phyloP scores from a whole-genome alignment of 2,113 vertebrate genomes.

The Urocolius indicus region DNA sequence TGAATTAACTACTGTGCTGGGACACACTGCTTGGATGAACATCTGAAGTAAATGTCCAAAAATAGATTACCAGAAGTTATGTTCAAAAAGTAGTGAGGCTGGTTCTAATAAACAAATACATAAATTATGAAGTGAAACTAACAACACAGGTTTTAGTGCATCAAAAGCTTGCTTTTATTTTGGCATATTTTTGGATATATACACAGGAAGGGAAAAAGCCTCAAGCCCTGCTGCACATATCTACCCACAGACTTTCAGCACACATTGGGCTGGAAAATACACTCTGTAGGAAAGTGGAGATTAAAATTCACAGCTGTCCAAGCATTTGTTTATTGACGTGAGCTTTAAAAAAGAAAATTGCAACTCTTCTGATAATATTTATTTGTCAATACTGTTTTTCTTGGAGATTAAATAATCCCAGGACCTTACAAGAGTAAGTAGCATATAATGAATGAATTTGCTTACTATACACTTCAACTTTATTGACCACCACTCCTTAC shows the following conservation, averaged over 20 bases:
- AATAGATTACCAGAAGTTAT: not conserved
- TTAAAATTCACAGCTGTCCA: not conserved
- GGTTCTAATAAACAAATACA: not conserved
- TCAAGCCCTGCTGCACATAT: not conserved
- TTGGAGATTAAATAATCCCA: not conserved
- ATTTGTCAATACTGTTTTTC: not conserved
- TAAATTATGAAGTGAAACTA: not conserved
- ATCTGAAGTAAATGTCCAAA: not conserved
- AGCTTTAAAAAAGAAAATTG: not conserved
- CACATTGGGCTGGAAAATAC: not conserved
- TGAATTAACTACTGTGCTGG: not conserved
- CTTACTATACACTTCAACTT: not conserved
- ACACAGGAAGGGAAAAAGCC: not conserved
- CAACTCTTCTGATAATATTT: not conserved
- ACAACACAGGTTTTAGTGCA: not conserved
- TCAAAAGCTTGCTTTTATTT: not conserved
- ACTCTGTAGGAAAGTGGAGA: not conserved
- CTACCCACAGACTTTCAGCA: not conserved
- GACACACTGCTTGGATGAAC: not conserved
- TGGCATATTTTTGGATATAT: not conserved
- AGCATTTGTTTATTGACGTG: not conserved
- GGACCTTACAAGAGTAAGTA: not conserved
- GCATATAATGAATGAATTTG: not conserved
- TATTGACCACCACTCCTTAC: not conserved
- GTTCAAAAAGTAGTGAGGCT: not conserved